Base-by-base conservation (phyloP, 2,888 invertebrate species). In the Criorhina ranunculi region DNA sequence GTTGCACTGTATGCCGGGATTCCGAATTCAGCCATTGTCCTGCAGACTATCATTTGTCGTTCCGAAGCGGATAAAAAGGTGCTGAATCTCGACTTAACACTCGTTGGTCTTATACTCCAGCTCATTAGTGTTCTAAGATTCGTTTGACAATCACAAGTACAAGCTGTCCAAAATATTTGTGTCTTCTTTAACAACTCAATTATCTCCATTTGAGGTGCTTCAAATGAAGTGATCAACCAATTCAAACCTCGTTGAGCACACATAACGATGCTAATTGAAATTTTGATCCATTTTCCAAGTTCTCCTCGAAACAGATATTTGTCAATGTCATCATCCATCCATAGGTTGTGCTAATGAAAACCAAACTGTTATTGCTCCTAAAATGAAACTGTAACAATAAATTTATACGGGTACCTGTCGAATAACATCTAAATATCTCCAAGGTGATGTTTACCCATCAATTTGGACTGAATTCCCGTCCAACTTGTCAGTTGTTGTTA, bases 171-270 rank as follows among this genome's bases (percentile, higher is more conserved):
- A 9, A 40, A 12, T 49, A 46, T 70, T 33, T 33, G 37, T 15
- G 7, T 35, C 12, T 46, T 24, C 46, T 33, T 62, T 81, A 69
- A 76, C 76, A 81, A 57, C 62, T 83, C 80, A 80, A 80, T 80
- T 80, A 80, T 69, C n/a, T n/a, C 60, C 60, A 55, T 67, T 78
- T 51, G 51, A 60, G 37, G 59, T 77, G 55, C 64, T 60, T 66
- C 59, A 66, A 19, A 67, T 62, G 37, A 60, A 55, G 12, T 24
- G 12, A 42, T 46, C 42, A 55, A 55, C 33, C 24, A 24, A 35
- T 33, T 15, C 37, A 40, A 9, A 1, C 24, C 44, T 31, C 35
- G 19, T 17, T 72, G 33, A 12, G n/a, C 8, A 33, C 33, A 33
- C 33, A 44, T 44, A 44, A 35, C 19, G 9, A 64, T 75, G 80